A percentile compares a stretch with the other conserved stretches of the same genome.
Conservation (phyloP, 1,140 invertebrate genomes). For the Oreohelix idahoensis region DNA sequence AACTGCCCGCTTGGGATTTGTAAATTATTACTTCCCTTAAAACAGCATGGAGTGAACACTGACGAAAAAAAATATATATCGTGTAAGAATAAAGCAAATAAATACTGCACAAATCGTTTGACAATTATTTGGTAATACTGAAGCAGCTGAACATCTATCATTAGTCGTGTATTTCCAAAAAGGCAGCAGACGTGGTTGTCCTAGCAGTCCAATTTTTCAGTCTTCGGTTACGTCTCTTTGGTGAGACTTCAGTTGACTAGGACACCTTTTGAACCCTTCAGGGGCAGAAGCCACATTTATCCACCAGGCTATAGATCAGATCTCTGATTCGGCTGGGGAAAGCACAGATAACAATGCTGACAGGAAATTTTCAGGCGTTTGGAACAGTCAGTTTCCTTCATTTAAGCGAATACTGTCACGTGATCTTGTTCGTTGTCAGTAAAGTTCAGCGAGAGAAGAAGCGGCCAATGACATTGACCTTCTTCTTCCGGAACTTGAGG, state of each 20-base stretch:
- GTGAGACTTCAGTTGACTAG: not conserved
- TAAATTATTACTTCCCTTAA: too few species aligned
- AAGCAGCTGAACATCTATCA: not conserved
- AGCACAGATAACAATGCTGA: not conserved
- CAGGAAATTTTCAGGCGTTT: not conserved
- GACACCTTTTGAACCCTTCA: not conserved
- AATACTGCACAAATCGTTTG: not conserved
- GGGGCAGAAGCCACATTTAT: not conserved
- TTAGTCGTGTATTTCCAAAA: not conserved
- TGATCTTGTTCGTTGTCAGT: not conserved
- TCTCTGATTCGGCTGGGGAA: not conserved
- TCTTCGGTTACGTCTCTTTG: not conserved
- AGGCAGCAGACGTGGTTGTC: not conserved
- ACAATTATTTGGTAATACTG: not conserved
- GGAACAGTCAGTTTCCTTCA: not conserved
- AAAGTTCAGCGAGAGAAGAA: slow-evolving; percentile 52
- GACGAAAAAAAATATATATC: too few species aligned
- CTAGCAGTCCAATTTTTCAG: not conserved
- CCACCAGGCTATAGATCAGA: not conserved
- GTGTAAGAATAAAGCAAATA: not conserved
- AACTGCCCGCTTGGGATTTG: too few species aligned
- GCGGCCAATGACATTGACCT: slow-evolving; percentile 53
- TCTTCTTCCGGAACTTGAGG: slow-evolving; percentile 71
- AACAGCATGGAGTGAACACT: too few species aligned
- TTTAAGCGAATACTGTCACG: too few species aligned